Conservation (phyloP, 2,113 vertebrate genomes). For the Oncorhynchus nerka region DNA sequence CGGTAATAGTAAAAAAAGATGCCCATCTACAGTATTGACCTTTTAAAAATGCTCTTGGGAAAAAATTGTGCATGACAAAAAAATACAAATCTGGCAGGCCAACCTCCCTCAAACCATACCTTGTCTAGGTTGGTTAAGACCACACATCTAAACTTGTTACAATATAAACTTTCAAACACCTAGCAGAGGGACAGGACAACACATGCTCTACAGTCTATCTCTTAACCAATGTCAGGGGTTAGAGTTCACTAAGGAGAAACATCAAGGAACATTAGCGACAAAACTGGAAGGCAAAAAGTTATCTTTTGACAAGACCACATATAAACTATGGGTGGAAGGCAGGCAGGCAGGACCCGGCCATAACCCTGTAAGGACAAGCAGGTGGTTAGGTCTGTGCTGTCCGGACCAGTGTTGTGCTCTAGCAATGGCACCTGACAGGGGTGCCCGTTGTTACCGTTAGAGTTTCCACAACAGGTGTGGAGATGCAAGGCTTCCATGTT, state of each 20-base stretch:
- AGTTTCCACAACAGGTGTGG: background rate
- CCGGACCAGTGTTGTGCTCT: background rate
- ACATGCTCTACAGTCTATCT: background rate
- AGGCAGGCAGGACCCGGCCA: background rate
- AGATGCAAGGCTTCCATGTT: background rate
- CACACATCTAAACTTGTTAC: conserved; percentile 38
- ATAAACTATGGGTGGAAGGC: background rate
- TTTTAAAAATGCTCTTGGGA: conserved; percentile 44
- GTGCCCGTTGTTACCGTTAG: background rate
- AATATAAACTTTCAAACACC: background rate
- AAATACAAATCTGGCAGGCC: conserved; percentile 26
- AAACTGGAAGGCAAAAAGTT: background rate
- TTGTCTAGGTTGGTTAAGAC: conserved; percentile 8
- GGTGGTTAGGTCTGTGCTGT: background rate
- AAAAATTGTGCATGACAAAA: conserved; percentile 37
- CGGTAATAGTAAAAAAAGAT: conserved; percentile 45
- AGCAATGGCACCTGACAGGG: background rate
- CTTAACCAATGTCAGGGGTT: background rate
- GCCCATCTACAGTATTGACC: conserved; percentile 36
- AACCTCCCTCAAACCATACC: conserved; percentile 22
- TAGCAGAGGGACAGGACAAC: background rate
- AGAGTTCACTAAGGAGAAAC: background rate
- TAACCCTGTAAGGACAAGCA: no score
- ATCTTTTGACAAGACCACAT: background rate
- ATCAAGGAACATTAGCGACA: background rate